phyloP scores from a whole-genome alignment of 2,888 invertebrate species.

The Corbicula japonica region DNA sequence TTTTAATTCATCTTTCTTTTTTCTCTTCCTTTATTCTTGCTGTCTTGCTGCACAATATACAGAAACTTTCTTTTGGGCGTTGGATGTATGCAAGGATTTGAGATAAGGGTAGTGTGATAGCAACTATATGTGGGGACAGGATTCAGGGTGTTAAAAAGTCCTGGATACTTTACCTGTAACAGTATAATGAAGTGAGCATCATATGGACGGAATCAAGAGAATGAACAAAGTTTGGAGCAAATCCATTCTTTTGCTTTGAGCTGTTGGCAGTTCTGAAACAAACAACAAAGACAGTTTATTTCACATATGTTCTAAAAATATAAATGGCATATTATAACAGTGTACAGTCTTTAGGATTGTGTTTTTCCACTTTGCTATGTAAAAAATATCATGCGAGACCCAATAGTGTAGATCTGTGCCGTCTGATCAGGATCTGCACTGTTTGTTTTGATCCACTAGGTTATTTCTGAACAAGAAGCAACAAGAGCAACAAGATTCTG shows the following conservation, averaged over 20 bases:
- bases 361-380: too few species aligned
- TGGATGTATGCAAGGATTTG: neutral
- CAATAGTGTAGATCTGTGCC: too few species aligned
- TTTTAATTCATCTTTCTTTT: too few species aligned
- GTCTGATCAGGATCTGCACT: too few species aligned
- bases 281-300: conserved; percentile 6
- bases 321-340: too few species aligned
- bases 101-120: neutral
- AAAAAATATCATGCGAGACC: too few species aligned
- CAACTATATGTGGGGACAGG: neutral
- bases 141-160: neutral
- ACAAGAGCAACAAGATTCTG: too few species aligned
- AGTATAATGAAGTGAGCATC: conserved; percentile 98
- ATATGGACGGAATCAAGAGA: conserved; percentile 99
- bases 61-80: neutral
- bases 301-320: too few species aligned
- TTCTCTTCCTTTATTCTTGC: neutral
- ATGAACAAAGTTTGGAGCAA: conserved; percentile 99
- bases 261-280: conserved; percentile 83
- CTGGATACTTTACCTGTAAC: conserved; percentile 85
- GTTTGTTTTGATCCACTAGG: too few species aligned
- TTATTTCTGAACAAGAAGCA: too few species aligned
- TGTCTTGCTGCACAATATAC: neutral
- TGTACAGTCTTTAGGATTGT: too few species aligned
- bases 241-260: conserved; percentile 92